A percentile compares a stretch with the other conserved stretches of the same genome.
These are phyloP conservation scores for Macrotrachela quadricornifera DNA, from an alignment of 1,140 invertebrate genomes.

Conservation along the genomic window DNA sequence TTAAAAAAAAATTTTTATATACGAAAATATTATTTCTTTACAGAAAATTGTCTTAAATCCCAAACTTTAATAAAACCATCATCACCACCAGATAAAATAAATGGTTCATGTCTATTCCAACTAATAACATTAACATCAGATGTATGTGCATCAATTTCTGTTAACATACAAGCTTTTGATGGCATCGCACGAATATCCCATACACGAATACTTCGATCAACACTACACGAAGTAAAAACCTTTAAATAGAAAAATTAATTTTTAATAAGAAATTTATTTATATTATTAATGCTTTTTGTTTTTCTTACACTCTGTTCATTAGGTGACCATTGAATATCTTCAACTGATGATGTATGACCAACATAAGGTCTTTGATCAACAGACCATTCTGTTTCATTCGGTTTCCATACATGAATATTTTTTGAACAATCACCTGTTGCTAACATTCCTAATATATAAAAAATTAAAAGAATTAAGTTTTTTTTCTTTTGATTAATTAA, in stretches of 20 bases:
- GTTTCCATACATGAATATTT: slow-evolving; percentile 78
- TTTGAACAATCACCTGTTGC: slow-evolving; percentile 70
- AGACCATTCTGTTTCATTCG: slow-evolving; percentile 51
- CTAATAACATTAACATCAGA: slow-evolving; percentile 89
- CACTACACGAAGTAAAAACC: slow-evolving; percentile 76
- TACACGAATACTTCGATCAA: slow-evolving; percentile 50
- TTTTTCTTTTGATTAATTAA: neutral
- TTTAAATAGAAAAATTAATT: slow-evolving; percentile 8
- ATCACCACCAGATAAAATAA: slow-evolving; percentile 77
- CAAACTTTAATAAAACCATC: slow-evolving; percentile 80
- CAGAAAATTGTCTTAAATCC: slow-evolving; percentile 72
- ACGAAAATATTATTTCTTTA: slow-evolving; percentile 13
- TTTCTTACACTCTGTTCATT: slow-evolving; percentile 41
- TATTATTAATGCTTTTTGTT: no score
- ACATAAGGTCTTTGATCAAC: slow-evolving; percentile 65
- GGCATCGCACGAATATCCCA: slow-evolving; percentile 58
- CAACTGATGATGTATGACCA: slow-evolving; percentile 73
- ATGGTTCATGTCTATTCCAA: slow-evolving; percentile 72
- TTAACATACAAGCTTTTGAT: slow-evolving; percentile 70
- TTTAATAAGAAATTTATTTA: no score
- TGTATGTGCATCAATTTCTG: slow-evolving; percentile 60
- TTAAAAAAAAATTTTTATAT: no score
- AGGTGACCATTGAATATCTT: slow-evolving; percentile 96
- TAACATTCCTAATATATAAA: slow-evolving; percentile 21
- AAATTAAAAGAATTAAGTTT: neutral